Evolutionary conservation across 1,140 invertebrate species (phyloP).

Genomic region (Melanaphis sacchari): DNA sequence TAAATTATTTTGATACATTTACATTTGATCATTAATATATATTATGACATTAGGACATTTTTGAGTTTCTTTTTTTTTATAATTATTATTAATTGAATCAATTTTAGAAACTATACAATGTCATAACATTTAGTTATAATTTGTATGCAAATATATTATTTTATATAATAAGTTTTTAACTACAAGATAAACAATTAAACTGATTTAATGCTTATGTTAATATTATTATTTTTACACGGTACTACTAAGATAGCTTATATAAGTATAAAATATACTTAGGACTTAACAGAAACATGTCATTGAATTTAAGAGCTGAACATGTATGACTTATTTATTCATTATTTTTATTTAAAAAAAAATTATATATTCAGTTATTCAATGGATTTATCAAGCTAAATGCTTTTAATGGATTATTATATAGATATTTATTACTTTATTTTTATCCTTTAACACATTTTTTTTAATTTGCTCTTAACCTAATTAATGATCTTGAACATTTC

Average conservation of each 20-base stretch:
- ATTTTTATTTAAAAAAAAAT: not conserved
- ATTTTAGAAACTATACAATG: too few species aligned
- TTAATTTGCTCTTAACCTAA: not conserved
- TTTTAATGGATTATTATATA: not conserved
- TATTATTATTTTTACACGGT: not conserved
- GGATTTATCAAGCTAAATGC: too few species aligned
- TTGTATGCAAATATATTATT: too few species aligned
- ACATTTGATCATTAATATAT: too few species aligned
- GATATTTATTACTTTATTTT: not conserved
- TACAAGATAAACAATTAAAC: too few species aligned
- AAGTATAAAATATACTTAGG: not conserved
- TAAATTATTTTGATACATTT: too few species aligned
- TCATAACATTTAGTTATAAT: too few species aligned
- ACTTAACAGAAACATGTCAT: not conserved
- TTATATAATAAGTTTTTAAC: too few species aligned
- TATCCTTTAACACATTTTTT: not conserved
- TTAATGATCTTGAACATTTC: not conserved
- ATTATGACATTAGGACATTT: too few species aligned
- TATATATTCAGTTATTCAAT: not conserved
- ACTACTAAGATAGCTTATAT: not conserved
- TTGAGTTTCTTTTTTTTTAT: too few species aligned
- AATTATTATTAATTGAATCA: too few species aligned
- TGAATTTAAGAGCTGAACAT: not conserved
- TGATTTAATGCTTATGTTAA: not conserved
- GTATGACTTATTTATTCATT: not conserved